Conservation (phyloP, 2,888 invertebrate species). For the Panzeria rudis region DNA sequence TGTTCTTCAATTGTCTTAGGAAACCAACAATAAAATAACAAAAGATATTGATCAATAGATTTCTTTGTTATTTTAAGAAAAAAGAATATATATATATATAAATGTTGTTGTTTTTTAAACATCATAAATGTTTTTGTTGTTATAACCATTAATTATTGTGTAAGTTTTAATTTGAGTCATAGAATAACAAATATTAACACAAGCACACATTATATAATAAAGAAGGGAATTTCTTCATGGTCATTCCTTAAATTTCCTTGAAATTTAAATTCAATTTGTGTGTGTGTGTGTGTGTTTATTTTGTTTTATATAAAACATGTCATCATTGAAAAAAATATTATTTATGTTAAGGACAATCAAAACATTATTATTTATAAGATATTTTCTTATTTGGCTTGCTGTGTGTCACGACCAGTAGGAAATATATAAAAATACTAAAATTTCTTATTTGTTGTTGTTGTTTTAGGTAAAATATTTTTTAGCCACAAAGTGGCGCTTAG, state of each 20-base stretch:
- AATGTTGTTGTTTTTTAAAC: constrained; percentile 28
- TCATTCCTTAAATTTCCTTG: constrained; percentile 57
- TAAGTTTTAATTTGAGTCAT: constrained; percentile 67
- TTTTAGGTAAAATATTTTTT: constrained; percentile 38
- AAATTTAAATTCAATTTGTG: constrained; percentile 63
- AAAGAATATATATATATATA: constrained; percentile 3
- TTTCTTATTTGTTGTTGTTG: constrained; percentile 64
- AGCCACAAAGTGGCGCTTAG: constrained; percentile 76
- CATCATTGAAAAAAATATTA: constrained; percentile 55
- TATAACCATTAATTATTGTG: constrained; percentile 73
- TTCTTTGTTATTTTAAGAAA: constrained; percentile 47
- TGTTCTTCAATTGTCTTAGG: constrained; percentile 41
- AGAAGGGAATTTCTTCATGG: neutral
- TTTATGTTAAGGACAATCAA: constrained; percentile 74
- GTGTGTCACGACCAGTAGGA: neutral
- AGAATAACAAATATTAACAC: constrained; percentile 28
- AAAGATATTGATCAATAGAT: constrained; percentile 69
- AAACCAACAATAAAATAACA: constrained; percentile 42
- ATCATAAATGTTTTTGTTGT: constrained; percentile 43
- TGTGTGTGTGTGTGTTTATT: constrained; percentile 22
- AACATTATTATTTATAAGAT: constrained; percentile 71
- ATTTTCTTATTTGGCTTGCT: constrained; percentile 35
- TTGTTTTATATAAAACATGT: constrained; percentile 60
- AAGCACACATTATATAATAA: neutral
- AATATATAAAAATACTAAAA: neutral